Percentiles rank a stretch among this genome's conserved stretches.
Evolutionary conservation across 2,888 invertebrate species (phyloP).

Genomic region (Chromoteleia sp.): DNA sequence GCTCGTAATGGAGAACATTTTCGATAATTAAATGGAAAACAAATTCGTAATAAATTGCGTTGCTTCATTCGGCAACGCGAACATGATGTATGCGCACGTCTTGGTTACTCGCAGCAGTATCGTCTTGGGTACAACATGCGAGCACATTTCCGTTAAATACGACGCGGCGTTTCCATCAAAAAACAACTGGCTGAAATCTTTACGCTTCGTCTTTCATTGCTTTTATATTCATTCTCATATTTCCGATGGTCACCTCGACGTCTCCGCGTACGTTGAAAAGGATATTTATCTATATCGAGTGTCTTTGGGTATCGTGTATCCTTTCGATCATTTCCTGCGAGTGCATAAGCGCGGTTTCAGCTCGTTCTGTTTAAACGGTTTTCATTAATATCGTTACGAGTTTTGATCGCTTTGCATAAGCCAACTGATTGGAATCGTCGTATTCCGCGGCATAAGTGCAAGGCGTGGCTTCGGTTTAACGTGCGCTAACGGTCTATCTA

Average conservation of each 20-base stretch:
- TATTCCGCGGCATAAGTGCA: slow-evolving; percentile 32
- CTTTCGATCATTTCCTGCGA: slow-evolving; percentile 23
- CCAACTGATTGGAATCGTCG: slow-evolving; percentile 42
- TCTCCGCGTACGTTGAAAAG: slow-evolving; percentile 54
- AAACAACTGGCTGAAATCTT: slow-evolving; percentile 49
- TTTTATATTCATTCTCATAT: slow-evolving; percentile 64
- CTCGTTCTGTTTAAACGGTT: slow-evolving; percentile 31
- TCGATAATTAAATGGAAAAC: neutral
- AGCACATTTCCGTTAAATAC: slow-evolving; percentile 47
- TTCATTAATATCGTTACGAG: slow-evolving; percentile 47
- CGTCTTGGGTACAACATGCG: slow-evolving; percentile 15
- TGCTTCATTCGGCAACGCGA: slow-evolving; percentile 12
- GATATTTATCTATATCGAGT: slow-evolving; percentile 60
- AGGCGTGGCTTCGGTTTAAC: slow-evolving; percentile 52
- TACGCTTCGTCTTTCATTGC: slow-evolving; percentile 46
- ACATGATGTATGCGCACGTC: slow-evolving; percentile 15
- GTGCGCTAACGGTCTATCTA: slow-evolving; percentile 47
- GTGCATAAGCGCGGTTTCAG: slow-evolving; percentile 3
- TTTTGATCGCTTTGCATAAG: slow-evolving; percentile 47
- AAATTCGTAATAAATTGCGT: slow-evolving; percentile 13
- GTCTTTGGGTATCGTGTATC: slow-evolving; percentile 68
- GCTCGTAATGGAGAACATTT: too few species aligned
- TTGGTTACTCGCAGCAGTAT: slow-evolving; percentile 14
- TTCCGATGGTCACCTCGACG: slow-evolving; percentile 72
- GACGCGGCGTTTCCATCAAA: slow-evolving; percentile 36